Evolutionary conservation across 2,113 vertebrate species (phyloP).

Genomic region (Catharus fuscescens): DNA sequence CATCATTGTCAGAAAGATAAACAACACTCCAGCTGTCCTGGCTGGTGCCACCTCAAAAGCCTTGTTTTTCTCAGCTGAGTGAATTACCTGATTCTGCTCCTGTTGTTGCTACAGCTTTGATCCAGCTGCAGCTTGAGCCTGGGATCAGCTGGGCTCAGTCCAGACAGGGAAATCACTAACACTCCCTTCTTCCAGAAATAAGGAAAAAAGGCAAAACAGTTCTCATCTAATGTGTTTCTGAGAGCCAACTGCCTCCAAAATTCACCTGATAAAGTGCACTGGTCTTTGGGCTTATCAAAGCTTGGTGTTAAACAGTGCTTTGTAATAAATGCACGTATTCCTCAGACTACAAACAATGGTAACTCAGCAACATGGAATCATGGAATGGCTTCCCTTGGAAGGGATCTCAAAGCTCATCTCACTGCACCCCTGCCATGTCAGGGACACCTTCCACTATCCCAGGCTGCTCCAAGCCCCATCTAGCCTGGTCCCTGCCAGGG

Average conservation of each 20-base stretch:
- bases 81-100: background rate
- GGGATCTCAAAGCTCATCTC: background rate
- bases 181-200: background rate
- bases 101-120: background rate
- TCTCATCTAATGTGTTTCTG: background rate
- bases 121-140: background rate
- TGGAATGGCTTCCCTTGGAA: background rate
- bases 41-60: background rate
- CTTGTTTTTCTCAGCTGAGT: background rate
- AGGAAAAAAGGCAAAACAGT: background rate
- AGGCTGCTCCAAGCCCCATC: background rate
- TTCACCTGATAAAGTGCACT: background rate
- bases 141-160: background rate
- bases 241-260: background rate
- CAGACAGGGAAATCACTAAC: background rate
- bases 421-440: background rate
- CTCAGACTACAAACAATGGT: background rate
- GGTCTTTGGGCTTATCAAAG: background rate
- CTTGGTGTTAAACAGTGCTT: background rate
- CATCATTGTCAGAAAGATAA: background rate
- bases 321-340: background rate
- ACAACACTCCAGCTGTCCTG: fast-evolving
- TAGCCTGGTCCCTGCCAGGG: background rate
- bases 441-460: background rate
- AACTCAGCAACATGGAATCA: background rate